phyloP scores from a whole-genome alignment of 1,140 invertebrate genomes.

The Leucophenga varia region DNA sequence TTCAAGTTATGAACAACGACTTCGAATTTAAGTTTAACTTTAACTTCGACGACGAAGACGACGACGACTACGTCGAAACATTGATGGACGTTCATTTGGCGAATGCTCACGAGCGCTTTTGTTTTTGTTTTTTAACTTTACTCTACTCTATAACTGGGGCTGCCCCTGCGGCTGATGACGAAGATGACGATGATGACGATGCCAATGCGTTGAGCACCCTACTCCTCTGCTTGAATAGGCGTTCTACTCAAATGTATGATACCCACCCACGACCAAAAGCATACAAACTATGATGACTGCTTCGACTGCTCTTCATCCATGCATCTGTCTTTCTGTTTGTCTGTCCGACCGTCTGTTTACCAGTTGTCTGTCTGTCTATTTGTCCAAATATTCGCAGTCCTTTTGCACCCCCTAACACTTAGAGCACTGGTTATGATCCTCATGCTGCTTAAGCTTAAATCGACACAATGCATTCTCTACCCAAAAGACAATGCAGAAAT shows the following conservation, averaged over 20 bases:
- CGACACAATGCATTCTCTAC: constrained; percentile 1
- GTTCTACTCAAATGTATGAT: constrained; percentile 56
- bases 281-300: constrained; percentile 49
- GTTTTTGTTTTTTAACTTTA: constrained; percentile 20
- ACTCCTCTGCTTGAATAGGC: constrained; percentile 49
- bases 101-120: constrained; percentile 41
- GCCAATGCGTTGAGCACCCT: constrained; percentile 33
- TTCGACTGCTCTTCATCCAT: constrained; percentile 26
- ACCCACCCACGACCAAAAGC: constrained; percentile 50
- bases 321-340: constrained; percentile 9
- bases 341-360: not conserved
- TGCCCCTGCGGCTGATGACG: too few species aligned
- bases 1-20: constrained; percentile 51
- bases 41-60: constrained; percentile 27
- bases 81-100: constrained; percentile 41
- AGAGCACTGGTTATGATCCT: too few species aligned
- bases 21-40: too few species aligned
- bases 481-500: constrained; percentile 49
- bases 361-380: constrained; percentile 2
- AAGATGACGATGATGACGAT: too few species aligned
- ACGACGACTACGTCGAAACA: constrained; percentile 24
- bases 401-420: constrained; percentile 17
- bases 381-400: constrained; percentile 6
- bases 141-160: too few species aligned
- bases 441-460: constrained; percentile 30